phyloP scores from a whole-genome alignment of 1,140 invertebrate genomes.

The Asobara japonica region DNA sequence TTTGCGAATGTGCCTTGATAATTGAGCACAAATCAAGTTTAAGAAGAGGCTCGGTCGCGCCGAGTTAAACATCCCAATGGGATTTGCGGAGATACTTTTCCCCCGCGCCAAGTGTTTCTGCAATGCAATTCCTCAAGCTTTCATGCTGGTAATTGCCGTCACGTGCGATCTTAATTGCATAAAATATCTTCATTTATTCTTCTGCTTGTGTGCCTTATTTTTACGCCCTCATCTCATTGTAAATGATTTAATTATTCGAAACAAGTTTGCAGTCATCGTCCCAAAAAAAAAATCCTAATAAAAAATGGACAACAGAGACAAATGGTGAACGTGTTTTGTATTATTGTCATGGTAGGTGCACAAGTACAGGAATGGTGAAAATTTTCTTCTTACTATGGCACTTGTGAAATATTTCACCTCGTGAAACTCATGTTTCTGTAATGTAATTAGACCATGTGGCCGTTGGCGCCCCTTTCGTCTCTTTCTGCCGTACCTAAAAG shows the following conservation, averaged over 20 bases:
- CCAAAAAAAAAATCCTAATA: too few species aligned
- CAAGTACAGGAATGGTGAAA: not conserved
- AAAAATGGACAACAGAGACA: not conserved
- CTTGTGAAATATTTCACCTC: slow-evolving; percentile 45
- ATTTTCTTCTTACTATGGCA: not conserved
- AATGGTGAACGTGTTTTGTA: not conserved
- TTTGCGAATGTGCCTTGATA: slow-evolving; percentile 48
- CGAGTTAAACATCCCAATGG: slow-evolving; percentile 43
- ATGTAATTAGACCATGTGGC: slow-evolving; percentile 57
- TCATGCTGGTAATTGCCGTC: slow-evolving; percentile 21
- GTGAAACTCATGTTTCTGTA: slow-evolving; percentile 57
- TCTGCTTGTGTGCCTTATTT: not conserved
- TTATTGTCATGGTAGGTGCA: not conserved
- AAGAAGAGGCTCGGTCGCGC: slow-evolving; percentile 51
- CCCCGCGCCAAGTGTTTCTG: slow-evolving; percentile 6
- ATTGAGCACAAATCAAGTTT: slow-evolving; percentile 69
- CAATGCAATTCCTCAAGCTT: slow-evolving; percentile 27
- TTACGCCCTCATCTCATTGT: not conserved
- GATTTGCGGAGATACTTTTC: slow-evolving; percentile 43
- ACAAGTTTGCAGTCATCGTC: not conserved
- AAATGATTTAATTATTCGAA: slow-evolving; percentile 2
- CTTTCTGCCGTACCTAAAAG: not conserved
- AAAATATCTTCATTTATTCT: slow-evolving; percentile 17
- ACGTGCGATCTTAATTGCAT: slow-evolving; percentile 28
- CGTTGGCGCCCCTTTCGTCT: slow-evolving; percentile 32